A percentile compares a stretch with the other conserved stretches of the same genome.
phyloP scores from a whole-genome alignment of 1,140 invertebrate genomes.

The Nylanderia fulva region DNA sequence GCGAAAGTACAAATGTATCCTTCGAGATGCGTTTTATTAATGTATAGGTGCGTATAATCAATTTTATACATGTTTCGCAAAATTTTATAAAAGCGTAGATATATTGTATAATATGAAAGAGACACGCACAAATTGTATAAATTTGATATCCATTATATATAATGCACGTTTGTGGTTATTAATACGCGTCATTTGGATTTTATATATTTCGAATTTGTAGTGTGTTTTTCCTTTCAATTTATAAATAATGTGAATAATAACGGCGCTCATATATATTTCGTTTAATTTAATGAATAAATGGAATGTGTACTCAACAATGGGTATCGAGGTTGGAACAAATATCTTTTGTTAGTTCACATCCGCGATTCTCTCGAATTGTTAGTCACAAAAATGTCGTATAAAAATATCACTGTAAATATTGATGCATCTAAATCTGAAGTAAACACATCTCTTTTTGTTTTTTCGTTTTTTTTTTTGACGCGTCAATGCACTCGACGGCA shows the following conservation, averaged over 20 bases:
- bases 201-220: background rate
- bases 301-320: background rate
- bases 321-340: constrained; percentile 11
- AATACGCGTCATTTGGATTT: constrained; percentile 12
- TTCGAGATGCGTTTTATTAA: no score
- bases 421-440: background rate
- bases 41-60: background rate
- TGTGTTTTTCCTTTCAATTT: background rate
- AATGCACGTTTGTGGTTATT: background rate
- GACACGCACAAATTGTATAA: background rate
- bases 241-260: background rate
- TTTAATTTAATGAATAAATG: constrained; percentile 2
- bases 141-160: no score
- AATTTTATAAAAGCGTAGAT: background rate
- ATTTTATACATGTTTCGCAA: constrained; percentile 17
- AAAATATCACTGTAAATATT: background rate
- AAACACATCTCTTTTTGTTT: background rate
- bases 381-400: background rate
- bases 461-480: background rate
- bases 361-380: background rate
- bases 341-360: background rate
- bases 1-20: background rate
- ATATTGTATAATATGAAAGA: background rate
- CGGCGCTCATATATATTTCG: background rate
- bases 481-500: background rate